A percentile compares a stretch with the other conserved stretches of the same genome.
These are phyloP conservation scores for Uromys caudimaculatus DNA, from an alignment of 2,797 vertebrate species.

Conservation along the genomic window DNA sequence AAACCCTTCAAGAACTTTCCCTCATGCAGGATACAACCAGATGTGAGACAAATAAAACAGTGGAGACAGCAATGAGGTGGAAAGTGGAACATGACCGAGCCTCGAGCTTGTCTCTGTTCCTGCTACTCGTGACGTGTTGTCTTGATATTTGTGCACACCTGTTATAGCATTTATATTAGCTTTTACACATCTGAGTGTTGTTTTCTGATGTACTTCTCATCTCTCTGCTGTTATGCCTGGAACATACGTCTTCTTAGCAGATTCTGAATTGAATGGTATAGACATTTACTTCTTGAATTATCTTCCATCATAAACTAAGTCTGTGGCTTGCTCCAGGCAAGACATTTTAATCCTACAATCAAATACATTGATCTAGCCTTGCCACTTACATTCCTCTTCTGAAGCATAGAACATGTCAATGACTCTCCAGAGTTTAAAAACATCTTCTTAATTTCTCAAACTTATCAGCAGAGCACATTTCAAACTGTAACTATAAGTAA, in stretches of 20 bases:
- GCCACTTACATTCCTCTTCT: background rate
- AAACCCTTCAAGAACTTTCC: background rate
- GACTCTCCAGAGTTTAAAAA: background rate
- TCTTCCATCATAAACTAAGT: background rate
- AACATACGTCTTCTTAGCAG: background rate
- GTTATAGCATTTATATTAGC: background rate
- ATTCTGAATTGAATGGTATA: constrained; percentile 24
- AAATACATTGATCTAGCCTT: background rate
- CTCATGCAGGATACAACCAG: background rate
- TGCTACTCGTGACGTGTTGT: background rate
- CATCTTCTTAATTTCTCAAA: background rate
- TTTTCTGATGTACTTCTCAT: background rate
- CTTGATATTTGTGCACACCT: background rate
- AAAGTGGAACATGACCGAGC: background rate
- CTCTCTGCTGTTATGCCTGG: background rate
- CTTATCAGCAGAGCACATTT: background rate
- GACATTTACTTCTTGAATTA: background rate
- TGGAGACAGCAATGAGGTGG: background rate
- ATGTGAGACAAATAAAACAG: background rate
- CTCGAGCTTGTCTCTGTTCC: background rate
- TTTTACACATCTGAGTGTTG: background rate
- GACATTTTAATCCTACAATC: background rate
- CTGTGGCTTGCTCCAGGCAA: background rate
- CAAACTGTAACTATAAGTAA: background rate
- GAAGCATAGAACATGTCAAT: background rate